Evolutionary conservation across 2,888 invertebrate species (phyloP), one percentile per base, ranked within the genome.

Genomic region (Tenthredo mesomela): DNA sequence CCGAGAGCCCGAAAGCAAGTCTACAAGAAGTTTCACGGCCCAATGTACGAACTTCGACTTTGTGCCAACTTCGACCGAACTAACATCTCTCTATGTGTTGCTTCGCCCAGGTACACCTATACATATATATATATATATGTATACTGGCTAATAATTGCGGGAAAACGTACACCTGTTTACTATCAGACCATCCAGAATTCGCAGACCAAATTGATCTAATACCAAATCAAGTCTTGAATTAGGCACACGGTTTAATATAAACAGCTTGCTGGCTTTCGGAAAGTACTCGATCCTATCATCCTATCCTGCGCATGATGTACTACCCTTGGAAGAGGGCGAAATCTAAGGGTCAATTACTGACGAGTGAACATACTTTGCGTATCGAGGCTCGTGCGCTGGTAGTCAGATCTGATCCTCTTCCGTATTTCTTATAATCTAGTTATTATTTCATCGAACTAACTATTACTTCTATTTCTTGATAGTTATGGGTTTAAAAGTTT

Each of bases 31-130:
- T 47, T 75, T 15, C 43, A n/a, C 10, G 25, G 75, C 33, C 73
- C 73, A 73, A 21, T 37, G 43, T 12, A 10, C n/a, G 12, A 75
- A 75, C 75, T 75, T 75, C 21, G 43, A 75, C 75, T 75, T 47
- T 75, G 75, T n/a, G 47, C 47, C 75, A 75, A 75, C 43, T 75
- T 75, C 43, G 25, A 25, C 43, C 43, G 47, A 75, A 47, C 47
- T 47, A 75, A 75, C 70, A 29, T 12, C 37, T n/a, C 37, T 21
- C 75, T 75, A 43, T 37, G 29, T 37, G 75, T 15, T 37, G 29
- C 9, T 50, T 75, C 15, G 75, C 75, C 4, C 43, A 75, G n/a
- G 47, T 75, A 40, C 12, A 37, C 29, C 12, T 33, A 37, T 18
- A 18, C 37, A 33, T 4, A 18, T 37, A 37, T 18, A 18, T 18